A percentile compares a stretch with the other conserved stretches of the same genome.
These are phyloP conservation scores for Notarius quadriscutis DNA, from an alignment of 2,113 vertebrate genomes.

Conservation along the genomic window DNA sequence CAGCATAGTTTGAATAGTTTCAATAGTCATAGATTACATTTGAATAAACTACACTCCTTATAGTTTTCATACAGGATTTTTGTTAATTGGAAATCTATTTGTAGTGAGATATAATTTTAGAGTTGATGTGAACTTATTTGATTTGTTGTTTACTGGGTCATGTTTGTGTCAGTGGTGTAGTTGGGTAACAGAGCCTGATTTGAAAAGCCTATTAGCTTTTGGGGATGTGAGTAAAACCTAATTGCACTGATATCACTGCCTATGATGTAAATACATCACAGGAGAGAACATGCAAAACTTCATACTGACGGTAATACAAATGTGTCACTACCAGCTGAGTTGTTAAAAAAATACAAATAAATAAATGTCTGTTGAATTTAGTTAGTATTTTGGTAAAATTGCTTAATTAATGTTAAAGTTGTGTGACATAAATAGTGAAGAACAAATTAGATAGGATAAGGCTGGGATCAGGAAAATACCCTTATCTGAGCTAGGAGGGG, in stretches of 20 bases:
- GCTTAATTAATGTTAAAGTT: too few relatives aligned
- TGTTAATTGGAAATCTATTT: constrained; percentile 3
- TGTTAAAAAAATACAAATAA: neutral
- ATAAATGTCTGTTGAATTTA: neutral
- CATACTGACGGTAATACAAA: neutral
- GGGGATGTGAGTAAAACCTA: neutral
- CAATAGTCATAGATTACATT: constrained; percentile 39
- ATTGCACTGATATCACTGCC: neutral
- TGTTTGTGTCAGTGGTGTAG: constrained; percentile 7
- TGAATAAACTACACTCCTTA: constrained; percentile 42
- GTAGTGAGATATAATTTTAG: neutral
- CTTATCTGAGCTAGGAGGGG: neutral
- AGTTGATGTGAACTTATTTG: neutral
- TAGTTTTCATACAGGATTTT: constrained; percentile 41
- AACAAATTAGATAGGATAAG: neutral
- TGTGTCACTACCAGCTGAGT: neutral
- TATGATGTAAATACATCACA: neutral
- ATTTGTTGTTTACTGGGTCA: constrained; percentile 12
- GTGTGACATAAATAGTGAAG: neutral
- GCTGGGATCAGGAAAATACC: neutral
- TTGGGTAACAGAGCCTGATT: neutral
- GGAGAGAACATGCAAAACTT: neutral
- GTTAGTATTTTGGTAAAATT: neutral
- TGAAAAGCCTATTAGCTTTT: neutral
- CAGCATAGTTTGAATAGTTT: constrained; percentile 54